These are phyloP conservation scores for Caiman crocodilus DNA, from an alignment of 2,797 vertebrate genomes.

Conservation along the genomic window DNA sequence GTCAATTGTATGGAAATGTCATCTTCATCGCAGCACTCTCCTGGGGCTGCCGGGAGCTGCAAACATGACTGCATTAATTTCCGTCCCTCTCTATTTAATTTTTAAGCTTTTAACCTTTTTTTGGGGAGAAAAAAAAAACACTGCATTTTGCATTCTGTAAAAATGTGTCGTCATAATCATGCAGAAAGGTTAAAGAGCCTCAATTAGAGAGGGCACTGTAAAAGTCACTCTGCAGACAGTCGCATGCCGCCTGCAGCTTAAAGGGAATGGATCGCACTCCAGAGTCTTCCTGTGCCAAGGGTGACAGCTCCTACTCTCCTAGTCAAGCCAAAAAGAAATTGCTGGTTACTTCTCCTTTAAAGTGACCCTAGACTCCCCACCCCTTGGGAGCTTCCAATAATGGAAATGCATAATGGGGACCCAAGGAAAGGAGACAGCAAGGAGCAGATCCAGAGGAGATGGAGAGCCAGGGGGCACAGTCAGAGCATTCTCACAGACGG, in stretches of 20 bases:
- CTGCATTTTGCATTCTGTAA: slow-evolving; percentile 30
- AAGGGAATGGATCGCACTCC: slow-evolving; percentile 1
- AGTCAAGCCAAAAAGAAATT: slow-evolving; percentile 3
- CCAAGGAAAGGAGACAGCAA: not conserved
- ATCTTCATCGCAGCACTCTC: slow-evolving; percentile 59
- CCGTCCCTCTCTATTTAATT: slow-evolving; percentile 26
- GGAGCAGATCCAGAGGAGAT: not conserved
- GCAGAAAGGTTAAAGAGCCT: slow-evolving; percentile 63
- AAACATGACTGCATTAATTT: slow-evolving; percentile 65
- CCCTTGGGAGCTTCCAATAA: slow-evolving; percentile 14
- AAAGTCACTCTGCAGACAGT: slow-evolving; percentile 13
- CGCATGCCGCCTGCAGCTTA: not conserved
- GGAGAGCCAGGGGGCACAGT: not conserved
- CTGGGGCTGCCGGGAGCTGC: slow-evolving; percentile 49
- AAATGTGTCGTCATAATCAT: slow-evolving; percentile 28
- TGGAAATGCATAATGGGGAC: not conserved
- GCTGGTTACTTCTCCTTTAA: slow-evolving; percentile 5
- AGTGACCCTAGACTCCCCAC: not conserved
- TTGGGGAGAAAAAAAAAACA: not conserved
- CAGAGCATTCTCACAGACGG: not conserved
- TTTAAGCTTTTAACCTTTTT: slow-evolving; percentile 69
- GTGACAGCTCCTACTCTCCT: slow-evolving; percentile 4
- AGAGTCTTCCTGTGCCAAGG: not conserved
- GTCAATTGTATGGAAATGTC: slow-evolving; percentile 77
- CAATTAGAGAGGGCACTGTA: slow-evolving; percentile 61